Percentiles rank a stretch among this genome's conserved stretches.
Evolutionary conservation across 2,113 vertebrate genomes (phyloP).

Genomic region (Mystacornis crossleyi): DNA sequence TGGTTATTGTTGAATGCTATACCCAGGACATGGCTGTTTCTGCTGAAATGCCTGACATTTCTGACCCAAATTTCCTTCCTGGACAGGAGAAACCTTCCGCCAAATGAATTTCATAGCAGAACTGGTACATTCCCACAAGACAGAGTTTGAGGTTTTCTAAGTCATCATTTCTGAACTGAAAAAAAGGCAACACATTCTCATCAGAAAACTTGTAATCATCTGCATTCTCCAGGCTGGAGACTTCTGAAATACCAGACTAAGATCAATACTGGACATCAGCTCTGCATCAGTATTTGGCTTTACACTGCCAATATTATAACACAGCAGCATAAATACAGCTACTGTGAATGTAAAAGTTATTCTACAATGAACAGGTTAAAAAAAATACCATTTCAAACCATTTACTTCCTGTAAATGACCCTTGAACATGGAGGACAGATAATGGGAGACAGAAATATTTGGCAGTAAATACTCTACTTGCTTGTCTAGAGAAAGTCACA

Average conservation of each 20-base stretch:
- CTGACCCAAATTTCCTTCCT: neutral
- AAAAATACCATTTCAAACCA: neutral
- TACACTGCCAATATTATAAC: neutral
- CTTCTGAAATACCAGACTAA: neutral
- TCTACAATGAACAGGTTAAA: neutral
- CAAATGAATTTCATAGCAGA: neutral
- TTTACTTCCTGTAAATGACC: neutral
- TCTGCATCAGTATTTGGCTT: neutral
- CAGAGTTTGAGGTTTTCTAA: neutral
- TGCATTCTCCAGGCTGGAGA: neutral
- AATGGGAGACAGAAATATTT: neutral
- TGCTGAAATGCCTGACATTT: neutral
- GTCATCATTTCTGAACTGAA: neutral
- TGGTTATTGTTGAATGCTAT: rapidly evolving
- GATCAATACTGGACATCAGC: neutral
- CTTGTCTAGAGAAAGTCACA: neutral
- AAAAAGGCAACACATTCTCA: neutral
- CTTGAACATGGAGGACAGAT: neutral
- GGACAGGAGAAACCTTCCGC: neutral
- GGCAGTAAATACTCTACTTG: neutral
- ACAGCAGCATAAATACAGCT: neutral
- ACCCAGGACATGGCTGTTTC: neutral
- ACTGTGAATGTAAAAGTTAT: neutral
- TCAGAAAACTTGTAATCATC: neutral
- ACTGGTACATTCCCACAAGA: neutral